Evolutionary conservation across 1,140 invertebrate species (phyloP), one percentile per base, ranked within the genome.

Genomic region (Agrypnia vestita): DNA sequence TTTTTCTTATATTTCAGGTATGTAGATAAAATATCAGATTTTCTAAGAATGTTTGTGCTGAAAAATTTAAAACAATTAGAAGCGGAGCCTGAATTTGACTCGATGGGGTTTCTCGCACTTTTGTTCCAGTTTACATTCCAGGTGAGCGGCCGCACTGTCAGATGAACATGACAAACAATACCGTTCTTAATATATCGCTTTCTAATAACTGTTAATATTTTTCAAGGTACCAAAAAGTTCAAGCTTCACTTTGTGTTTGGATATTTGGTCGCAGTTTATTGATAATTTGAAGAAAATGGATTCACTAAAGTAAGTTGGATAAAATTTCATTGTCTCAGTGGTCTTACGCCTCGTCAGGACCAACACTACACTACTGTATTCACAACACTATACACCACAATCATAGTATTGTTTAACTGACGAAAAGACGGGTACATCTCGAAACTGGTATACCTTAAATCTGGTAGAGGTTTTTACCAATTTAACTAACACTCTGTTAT

Each of bases 21-120:
- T 85, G 89, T 96, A 80, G 95, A 96, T 82, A 98, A 98, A 89
- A 92, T 97, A 84, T 95, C 95, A n/a, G 97, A 98, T 87, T 94
- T 97, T 85, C 88, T 98, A 78, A 93, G 94, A 80, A 88, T 98
- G 44, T 95, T 97, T 89, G 93, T 97, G 19, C 94, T 93, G 80
- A 92, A 96, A 85, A 96, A 98, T 90, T 92, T 97, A 80, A 94
- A 96, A 86, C 92, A 95, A 84, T 91, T 97, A 82, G 96, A 97
- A 91, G 91, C 91, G 72, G 89, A 94, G 88, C 89, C 92, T 0
- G 93, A 94, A 83, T 96, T 96, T 90, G 93, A 94, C 83, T 92
- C 94, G 35, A 90, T 95, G 77, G 95, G 95, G 80, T 96, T 97
- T 85, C 89, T 97, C 62, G 92, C 93, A 56, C 86, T 95, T 62